These are phyloP conservation scores for Epinephelus awoara DNA, from an alignment of 2,797 vertebrate genomes.

Conservation along the genomic window DNA sequence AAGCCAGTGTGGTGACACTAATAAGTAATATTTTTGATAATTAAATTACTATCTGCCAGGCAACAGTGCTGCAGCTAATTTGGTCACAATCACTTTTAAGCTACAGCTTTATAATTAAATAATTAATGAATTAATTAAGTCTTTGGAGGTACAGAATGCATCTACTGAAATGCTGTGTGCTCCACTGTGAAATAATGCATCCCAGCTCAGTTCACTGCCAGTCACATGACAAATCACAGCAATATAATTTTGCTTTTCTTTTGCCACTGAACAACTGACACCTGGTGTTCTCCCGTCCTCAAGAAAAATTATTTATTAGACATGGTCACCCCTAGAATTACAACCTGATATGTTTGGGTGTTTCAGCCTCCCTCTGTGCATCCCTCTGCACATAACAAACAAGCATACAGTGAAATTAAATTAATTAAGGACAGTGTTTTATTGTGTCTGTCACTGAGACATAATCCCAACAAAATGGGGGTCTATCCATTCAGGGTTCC, in stretches of 20 bases:
- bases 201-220: constrained; percentile 14
- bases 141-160: constrained; percentile 19
- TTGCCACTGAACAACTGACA: background rate
- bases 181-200: constrained; percentile 14
- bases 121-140: constrained; percentile 43
- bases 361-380: background rate
- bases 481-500: constrained; percentile 50
- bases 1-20: background rate
- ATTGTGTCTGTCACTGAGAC: constrained; percentile 24
- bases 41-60: constrained; percentile 41
- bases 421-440: constrained; percentile 12
- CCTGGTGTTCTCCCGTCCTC: constrained; percentile 6
- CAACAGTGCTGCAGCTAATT: constrained; percentile 42
- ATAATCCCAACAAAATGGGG: constrained; percentile 70
- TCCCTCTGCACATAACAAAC: background rate
- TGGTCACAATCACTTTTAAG: constrained; percentile 40
- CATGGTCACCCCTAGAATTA: constrained; percentile 10
- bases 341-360: background rate
- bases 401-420: background rate
- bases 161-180: constrained; percentile 10
- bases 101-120: constrained; percentile 39
- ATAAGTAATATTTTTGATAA: constrained; percentile 14
- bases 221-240: constrained; percentile 22
- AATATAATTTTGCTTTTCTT: background rate
- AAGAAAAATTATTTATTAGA: constrained; percentile 15